Base-by-base conservation (phyloP, 2,797 vertebrate species). In the Macropus fuliginosus region DNA sequence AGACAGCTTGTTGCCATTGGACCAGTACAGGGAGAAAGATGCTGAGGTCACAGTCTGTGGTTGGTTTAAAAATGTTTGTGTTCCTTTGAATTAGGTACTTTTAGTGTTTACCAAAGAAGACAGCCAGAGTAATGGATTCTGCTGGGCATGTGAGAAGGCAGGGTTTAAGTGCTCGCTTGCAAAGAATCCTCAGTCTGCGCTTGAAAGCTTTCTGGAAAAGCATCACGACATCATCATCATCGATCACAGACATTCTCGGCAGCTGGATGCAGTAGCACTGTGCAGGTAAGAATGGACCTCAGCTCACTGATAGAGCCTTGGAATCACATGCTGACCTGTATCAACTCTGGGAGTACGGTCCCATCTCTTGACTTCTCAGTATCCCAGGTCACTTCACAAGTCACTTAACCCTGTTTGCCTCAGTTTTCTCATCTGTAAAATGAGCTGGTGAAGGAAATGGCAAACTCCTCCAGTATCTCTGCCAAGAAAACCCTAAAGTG, bases 101-200 rank as follows among this genome's bases (percentile, higher is more conserved):
- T 99, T 99, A 99, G 99, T 99, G 99, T 99, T 99, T 99, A 99
- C 99, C 99, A 99, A 99, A 99, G 99, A 99, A 96, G 99, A 99
- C 97, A 99, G 99, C 98, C 99, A 99, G 99, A 99, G 99, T 97
- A 99, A 98, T 55, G 99, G 99, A 98, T 99, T 99, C 99, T 99
- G 99, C 97, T 99, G 99, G 99, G 99, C 99, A 0, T 99, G 99
- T 98, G 99, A 99, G 98, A 99, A 99, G 96, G 99, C 99, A 95
- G 99, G 99, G 96, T 99, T 99, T 98, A 99, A 99, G 95, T 99
- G 99, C 97, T 99, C 99, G 29, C 98, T 99, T 95, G 99, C 98
- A 96, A 99, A 98, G 97, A 99, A 99, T 0, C 99, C 99, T 0
- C 99, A 99, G 97, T 98, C 99, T 91, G 99, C 99, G 10, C 99